Conservation (phyloP, 2,888 invertebrate genomes). For the Matsumyia berberina region DNA sequence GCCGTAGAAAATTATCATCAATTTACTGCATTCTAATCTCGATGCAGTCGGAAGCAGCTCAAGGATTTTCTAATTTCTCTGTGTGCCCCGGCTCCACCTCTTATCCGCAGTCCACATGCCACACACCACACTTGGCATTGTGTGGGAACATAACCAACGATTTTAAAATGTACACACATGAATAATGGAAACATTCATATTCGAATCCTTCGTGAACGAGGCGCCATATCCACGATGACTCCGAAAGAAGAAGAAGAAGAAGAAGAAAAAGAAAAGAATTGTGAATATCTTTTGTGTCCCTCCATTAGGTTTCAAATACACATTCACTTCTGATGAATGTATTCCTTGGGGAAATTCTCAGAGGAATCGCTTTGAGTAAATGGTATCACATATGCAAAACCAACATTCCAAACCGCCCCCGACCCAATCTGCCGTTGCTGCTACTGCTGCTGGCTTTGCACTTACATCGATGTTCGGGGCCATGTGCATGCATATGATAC, state of each 20-base stretch:
- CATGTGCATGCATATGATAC: constrained; percentile 54
- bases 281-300: constrained; percentile 66
- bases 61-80: constrained; percentile 45
- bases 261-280: constrained; percentile 46
- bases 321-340: constrained; percentile 41
- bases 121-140: constrained; percentile 39
- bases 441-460: constrained; percentile 32
- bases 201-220: constrained; percentile 20
- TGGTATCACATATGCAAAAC: constrained; percentile 73
- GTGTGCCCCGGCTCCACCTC: background rate
- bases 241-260: background rate
- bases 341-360: constrained; percentile 58
- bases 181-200: constrained; percentile 70
- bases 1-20: constrained; percentile 56
- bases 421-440: constrained; percentile 30
- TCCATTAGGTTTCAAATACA: constrained; percentile 70
- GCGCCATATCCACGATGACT: constrained; percentile 6
- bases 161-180: constrained; percentile 68
- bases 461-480: constrained; percentile 37
- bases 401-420: constrained; percentile 62
- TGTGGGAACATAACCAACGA: constrained; percentile 52
- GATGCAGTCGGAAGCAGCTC: constrained; percentile 41
- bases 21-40: constrained; percentile 68
- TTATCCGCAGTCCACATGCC: background rate
- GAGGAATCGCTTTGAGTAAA: constrained; percentile 63